phyloP scores from a whole-genome alignment of 2,113 vertebrate genomes.

The Scomber scombrus region DNA sequence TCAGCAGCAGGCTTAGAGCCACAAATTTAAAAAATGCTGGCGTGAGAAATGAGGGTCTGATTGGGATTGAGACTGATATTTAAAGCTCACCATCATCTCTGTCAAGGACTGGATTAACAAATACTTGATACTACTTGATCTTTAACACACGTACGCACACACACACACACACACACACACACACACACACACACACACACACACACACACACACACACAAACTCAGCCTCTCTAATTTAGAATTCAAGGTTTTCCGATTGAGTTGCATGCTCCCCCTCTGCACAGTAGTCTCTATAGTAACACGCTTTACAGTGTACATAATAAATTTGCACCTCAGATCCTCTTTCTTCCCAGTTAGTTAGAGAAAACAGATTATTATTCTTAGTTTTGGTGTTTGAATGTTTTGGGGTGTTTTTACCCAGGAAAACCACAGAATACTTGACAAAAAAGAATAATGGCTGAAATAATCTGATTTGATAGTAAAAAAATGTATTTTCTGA shows the following conservation, averaged over 20 bases:
- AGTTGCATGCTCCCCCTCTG: constrained; percentile 82
- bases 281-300: constrained; percentile 15
- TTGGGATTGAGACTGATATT: constrained; percentile 54
- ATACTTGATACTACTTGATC: constrained; percentile 36
- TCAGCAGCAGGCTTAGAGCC: constrained; percentile 41
- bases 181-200: constrained; percentile 8
- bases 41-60: constrained; percentile 31
- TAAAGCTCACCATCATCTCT: constrained; percentile 56
- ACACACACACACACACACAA: constrained; percentile 9
- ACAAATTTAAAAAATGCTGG: constrained; percentile 50
- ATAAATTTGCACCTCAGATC: constrained; percentile 2
- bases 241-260: constrained; percentile 51
- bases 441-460: not conserved
- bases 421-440: constrained; percentile 5
- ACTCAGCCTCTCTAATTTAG: constrained; percentile 1
- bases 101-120: constrained; percentile 53
- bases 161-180: not conserved
- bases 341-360: constrained; percentile 6
- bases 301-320: constrained; percentile 13
- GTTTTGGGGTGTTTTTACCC: not conserved
- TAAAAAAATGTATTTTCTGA: constrained; percentile 55
- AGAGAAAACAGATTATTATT: constrained; percentile 27
- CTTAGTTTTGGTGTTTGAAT: not conserved
- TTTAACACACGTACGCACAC: not conserved
- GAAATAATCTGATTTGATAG: constrained; percentile 36